These are phyloP conservation scores for Drosophila melanosoma DNA, from an alignment of 2,888 invertebrate species.

Conservation along the genomic window DNA sequence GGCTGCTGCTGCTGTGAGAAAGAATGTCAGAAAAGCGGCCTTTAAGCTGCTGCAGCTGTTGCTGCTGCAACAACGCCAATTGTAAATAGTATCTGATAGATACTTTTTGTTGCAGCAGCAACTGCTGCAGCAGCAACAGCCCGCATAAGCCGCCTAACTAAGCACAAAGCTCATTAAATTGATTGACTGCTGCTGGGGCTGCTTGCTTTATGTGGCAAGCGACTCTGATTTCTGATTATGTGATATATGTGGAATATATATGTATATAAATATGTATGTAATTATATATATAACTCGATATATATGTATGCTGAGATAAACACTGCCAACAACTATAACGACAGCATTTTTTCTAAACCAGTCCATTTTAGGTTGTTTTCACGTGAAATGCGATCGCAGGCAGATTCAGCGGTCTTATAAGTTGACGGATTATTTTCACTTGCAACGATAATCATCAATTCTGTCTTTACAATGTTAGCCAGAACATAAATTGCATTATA, in stretches of 20 bases:
- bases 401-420: background rate
- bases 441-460: background rate
- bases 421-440: background rate
- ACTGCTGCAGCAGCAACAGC: constrained; percentile 9
- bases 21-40: constrained; percentile 56
- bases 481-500: background rate
- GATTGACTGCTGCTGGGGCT: constrained; percentile 47
- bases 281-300: background rate
- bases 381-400: constrained; percentile 6
- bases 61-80: constrained; percentile 22
- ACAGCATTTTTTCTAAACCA: constrained; percentile 25
- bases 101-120: constrained; percentile 32
- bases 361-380: constrained; percentile 10
- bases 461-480: background rate
- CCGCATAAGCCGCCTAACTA: constrained; percentile 52
- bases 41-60: constrained; percentile 42
- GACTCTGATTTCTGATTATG: constrained; percentile 45
- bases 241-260: background rate
- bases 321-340: background rate
- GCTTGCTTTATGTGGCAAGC: constrained; percentile 19
- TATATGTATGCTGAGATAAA: background rate
- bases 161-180: constrained; percentile 57
- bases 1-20: constrained; percentile 48
- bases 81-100: constrained; percentile 50
- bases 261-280: background rate